phyloP scores from a whole-genome alignment of 1,140 invertebrate genomes.

The Orussus abietinus region DNA sequence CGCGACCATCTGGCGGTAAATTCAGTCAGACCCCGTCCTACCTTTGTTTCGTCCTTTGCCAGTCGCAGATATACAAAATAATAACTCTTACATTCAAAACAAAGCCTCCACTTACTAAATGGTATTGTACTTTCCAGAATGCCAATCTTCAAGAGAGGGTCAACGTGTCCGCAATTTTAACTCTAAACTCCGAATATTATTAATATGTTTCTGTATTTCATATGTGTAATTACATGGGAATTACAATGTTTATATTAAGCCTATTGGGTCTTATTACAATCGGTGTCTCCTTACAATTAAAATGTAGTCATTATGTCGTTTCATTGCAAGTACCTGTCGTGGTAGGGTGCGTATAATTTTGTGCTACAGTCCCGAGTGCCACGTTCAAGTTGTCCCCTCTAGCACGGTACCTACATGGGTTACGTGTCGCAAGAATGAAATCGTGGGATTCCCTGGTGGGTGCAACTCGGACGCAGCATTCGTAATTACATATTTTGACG shows the following conservation, averaged over 20 bases:
- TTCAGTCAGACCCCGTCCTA: too few relatives aligned
- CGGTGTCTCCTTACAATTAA: constrained; percentile 11
- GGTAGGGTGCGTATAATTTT: not conserved
- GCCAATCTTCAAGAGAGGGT: too few relatives aligned
- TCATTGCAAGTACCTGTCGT: not conserved
- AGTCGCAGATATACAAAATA: too few relatives aligned
- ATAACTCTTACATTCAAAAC: too few relatives aligned
- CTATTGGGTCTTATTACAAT: constrained; percentile 13
- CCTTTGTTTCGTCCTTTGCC: too few relatives aligned
- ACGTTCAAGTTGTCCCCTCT: constrained; percentile 8
- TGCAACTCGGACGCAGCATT: too few relatives aligned
- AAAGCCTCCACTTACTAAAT: too few relatives aligned
- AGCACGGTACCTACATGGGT: constrained; percentile 6
- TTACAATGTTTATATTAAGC: constrained; percentile 27
- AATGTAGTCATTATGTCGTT: constrained; percentile 5
- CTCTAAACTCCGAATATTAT: constrained; percentile 30
- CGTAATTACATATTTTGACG: too few relatives aligned
- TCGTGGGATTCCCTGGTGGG: too few relatives aligned
- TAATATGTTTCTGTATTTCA: constrained; percentile 40
- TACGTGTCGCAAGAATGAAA: constrained; percentile 2
- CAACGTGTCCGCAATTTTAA: too few relatives aligned
- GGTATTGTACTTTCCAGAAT: too few relatives aligned
- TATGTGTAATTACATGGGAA: constrained; percentile 36
- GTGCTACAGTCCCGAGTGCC: constrained; percentile 9
- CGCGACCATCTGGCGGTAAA: too few relatives aligned